Conservation (phyloP, 2,888 invertebrate species). For the Epinotia brunnichana region DNA sequence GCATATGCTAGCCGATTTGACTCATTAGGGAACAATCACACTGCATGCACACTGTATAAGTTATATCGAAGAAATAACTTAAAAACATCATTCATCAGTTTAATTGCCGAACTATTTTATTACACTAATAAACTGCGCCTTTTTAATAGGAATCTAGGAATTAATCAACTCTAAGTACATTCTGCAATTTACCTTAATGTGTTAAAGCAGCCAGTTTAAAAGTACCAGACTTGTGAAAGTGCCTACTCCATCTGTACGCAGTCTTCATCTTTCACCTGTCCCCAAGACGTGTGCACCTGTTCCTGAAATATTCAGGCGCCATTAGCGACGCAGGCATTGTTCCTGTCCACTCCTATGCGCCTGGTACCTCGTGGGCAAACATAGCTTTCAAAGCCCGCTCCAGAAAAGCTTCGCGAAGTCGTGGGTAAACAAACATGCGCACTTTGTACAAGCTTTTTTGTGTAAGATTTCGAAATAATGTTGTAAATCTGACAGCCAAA, state of each 20-base stretch:
- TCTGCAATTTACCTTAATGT: no score
- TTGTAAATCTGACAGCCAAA: neutral
- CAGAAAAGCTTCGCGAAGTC: neutral
- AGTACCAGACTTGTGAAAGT: no score
- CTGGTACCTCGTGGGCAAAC: conserved; percentile 19
- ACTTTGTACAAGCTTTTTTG: neutral
- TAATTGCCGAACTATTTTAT: no score
- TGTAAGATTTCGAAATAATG: neutral
- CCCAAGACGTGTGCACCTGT: neutral
- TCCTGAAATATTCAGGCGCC: conserved; percentile 29
- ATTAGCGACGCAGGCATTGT: conserved; percentile 19
- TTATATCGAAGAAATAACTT: no score
- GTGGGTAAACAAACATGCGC: neutral
- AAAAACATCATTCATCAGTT: no score
- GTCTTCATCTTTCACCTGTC: neutral
- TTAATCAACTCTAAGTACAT: no score
- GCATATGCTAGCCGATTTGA: no score
- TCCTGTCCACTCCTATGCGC: conserved; percentile 19
- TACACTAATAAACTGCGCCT: no score
- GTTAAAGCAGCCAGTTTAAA: no score
- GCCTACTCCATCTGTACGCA: neutral
- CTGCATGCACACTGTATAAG: no score
- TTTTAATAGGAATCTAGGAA: no score
- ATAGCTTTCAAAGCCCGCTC: conserved; percentile 21
- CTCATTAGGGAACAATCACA: no score